Evolutionary conservation across 2,888 invertebrate species (phyloP).

Genomic region (Augiades crinisus): DNA sequence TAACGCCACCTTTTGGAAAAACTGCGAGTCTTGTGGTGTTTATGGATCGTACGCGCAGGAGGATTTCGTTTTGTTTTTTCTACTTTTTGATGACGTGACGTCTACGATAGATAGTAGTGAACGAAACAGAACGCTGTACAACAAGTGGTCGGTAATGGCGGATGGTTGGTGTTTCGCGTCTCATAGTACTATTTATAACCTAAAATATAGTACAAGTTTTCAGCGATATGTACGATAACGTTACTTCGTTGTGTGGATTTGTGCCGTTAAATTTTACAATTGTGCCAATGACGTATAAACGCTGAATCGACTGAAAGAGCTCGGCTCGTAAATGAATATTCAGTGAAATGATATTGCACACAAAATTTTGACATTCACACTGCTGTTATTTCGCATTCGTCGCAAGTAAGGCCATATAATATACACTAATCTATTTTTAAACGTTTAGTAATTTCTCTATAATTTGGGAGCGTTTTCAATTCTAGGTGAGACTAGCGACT

Average conservation of each 20-base stretch:
- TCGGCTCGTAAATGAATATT: slow-evolving; percentile 65
- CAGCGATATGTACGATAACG: slow-evolving; percentile 81
- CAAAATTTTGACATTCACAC: slow-evolving; percentile 81
- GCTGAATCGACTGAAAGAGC: slow-evolving; percentile 69
- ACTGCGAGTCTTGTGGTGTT: slow-evolving; percentile 32
- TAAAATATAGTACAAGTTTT: slow-evolving; percentile 81
- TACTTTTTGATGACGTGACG: slow-evolving; percentile 75
- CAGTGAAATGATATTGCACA: slow-evolving; percentile 81
- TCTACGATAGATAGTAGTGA: slow-evolving; percentile 42
- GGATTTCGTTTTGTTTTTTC: slow-evolving; percentile 42
- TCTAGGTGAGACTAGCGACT: slow-evolving; percentile 74
- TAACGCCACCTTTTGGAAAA: slow-evolving; percentile 52
- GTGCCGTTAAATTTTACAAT: slow-evolving; percentile 74
- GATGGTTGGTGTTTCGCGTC: slow-evolving; percentile 80
- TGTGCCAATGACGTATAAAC: slow-evolving; percentile 76
- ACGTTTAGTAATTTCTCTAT: slow-evolving; percentile 80
- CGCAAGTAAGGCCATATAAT: slow-evolving; percentile 81
- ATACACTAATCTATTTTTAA: slow-evolving; percentile 82
- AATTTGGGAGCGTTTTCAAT: slow-evolving; percentile 75
- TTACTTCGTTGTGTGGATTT: slow-evolving; percentile 75
- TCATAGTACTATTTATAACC: slow-evolving; percentile 82
- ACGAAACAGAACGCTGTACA: slow-evolving; percentile 47
- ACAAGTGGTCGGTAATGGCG: slow-evolving; percentile 80
- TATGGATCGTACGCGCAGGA: slow-evolving; percentile 31
- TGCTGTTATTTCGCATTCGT: slow-evolving; percentile 80